phyloP scores from a whole-genome alignment of 2,113 vertebrate genomes.

The Lutjanus erythropterus region DNA sequence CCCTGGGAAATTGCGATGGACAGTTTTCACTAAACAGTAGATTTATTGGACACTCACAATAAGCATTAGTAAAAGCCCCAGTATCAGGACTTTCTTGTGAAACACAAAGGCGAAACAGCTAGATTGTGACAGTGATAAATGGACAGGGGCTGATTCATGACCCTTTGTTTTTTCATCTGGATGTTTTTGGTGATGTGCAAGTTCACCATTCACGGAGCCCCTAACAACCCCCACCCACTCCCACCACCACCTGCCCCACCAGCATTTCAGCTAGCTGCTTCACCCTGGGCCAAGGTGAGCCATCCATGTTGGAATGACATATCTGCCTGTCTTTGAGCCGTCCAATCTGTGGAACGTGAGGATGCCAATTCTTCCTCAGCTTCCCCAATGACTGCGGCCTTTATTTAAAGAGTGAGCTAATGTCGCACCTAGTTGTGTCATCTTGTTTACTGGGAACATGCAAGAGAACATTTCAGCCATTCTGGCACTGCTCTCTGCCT shows the following conservation, averaged over 20 bases:
- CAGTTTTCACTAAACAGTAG: background rate
- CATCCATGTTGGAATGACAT: conserved; percentile 49
- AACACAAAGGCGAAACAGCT: conserved; percentile 1
- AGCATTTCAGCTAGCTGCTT: conserved; percentile 56
- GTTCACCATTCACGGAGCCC: conserved; percentile 42
- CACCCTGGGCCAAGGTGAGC: conserved; percentile 74
- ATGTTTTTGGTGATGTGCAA: conserved; percentile 36
- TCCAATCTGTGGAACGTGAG: conserved; percentile 49
- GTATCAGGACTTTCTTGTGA: conserved; percentile 1
- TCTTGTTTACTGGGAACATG: conserved; percentile 69
- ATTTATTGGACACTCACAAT: conserved; percentile 1
- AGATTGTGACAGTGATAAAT: conserved; percentile 54
- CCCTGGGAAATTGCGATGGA: background rate
- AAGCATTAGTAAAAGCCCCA: background rate
- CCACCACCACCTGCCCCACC: conserved; percentile 10
- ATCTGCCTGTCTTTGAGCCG: conserved; percentile 60
- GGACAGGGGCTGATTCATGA: conserved; percentile 19
- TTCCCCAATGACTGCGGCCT: conserved; percentile 45
- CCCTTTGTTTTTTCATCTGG: conserved; percentile 48
- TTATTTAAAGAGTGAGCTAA: conserved; percentile 75
- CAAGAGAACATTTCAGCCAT: conserved; percentile 54
- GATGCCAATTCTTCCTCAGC: conserved; percentile 57
- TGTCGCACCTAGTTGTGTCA: conserved; percentile 58
- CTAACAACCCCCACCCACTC: background rate
- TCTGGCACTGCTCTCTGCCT: conserved; percentile 40